Evolutionary conservation across 1,140 invertebrate genomes (phyloP), one percentile per base, ranked within the genome.

Genomic region (Sminthurides bifidus): DNA sequence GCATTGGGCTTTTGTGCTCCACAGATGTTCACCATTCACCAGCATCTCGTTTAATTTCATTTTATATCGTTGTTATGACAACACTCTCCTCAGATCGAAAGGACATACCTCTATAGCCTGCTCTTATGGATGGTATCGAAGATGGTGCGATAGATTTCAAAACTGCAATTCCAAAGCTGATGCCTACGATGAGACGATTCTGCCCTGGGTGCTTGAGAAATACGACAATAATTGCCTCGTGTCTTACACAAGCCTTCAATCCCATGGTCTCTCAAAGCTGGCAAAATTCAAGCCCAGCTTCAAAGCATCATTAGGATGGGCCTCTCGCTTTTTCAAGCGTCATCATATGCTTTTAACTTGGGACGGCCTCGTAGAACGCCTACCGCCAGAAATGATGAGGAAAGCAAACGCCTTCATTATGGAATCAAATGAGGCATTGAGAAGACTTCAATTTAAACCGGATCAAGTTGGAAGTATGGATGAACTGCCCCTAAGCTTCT

Each of bases 71-170:
- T n/a, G 8, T 41, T 19, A 6, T 17, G 12, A 31, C n/a, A n/a
- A n/a, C n/a, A n/a, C n/a, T 58, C 19, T 2, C 54, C 45, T 14
- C 44, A 58, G 60, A 19, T 33, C 50, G 12, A 58, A 56, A 19
- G 66, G 66, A 1, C 33, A 55, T 26, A 24, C 26, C 2, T 43
- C 43, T 33, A 66, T 68, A n/a, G 51, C 63, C 41, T 68, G 66
- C 52, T 68, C 66, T 5, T 64, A 68, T 26, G 63, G 65, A 5
- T 68, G 66, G 66, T 68, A 65, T 49, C 45, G 56, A 15, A 27
- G 61, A 21, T 68, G 62, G 61, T 48, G 50, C 19, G 53, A 44
- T 6, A 50, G 66, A 0, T 63, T 57, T 35, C 27, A 53, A 6
- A 27, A 55, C 26, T 12, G 17, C 21, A 29, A 24, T 19, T 15